Conservation (phyloP, 2,797 vertebrate genomes). For the Pseudochirops cupreus region DNA sequence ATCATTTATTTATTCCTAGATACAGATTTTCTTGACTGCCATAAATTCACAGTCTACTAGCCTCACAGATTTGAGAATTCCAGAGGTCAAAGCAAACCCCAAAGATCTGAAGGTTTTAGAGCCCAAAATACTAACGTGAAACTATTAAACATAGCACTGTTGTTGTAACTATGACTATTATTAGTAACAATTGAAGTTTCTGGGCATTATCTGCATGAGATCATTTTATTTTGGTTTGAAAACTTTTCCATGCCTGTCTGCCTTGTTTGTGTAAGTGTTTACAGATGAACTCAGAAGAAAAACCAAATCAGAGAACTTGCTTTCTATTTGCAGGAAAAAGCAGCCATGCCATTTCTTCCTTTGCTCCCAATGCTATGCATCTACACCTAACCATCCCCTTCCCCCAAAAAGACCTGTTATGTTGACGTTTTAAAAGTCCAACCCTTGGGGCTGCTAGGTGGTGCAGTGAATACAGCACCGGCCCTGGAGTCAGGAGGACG, state of each 20-base stretch:
- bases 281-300: background rate
- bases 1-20: background rate
- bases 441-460: background rate
- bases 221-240: background rate
- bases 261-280: background rate
- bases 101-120: background rate
- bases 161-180: background rate
- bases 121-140: background rate
- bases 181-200: background rate
- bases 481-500: too few relatives aligned
- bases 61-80: background rate
- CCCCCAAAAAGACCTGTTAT: background rate
- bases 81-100: background rate
- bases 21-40: background rate
- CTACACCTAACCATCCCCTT: background rate
- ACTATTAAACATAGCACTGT: background rate
- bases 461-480: too few relatives aligned
- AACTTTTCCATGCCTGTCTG: background rate
- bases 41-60: background rate
- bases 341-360: background rate
- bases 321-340: background rate
- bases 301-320: background rate
- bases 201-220: background rate
- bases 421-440: slow-evolving; percentile 18
- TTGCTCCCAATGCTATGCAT: background rate